A percentile compares a stretch with the other conserved stretches of the same genome.
These are phyloP conservation scores for Chaetodon trifascialis DNA, from an alignment of 2,113 vertebrate genomes.

Conservation along the genomic window DNA sequence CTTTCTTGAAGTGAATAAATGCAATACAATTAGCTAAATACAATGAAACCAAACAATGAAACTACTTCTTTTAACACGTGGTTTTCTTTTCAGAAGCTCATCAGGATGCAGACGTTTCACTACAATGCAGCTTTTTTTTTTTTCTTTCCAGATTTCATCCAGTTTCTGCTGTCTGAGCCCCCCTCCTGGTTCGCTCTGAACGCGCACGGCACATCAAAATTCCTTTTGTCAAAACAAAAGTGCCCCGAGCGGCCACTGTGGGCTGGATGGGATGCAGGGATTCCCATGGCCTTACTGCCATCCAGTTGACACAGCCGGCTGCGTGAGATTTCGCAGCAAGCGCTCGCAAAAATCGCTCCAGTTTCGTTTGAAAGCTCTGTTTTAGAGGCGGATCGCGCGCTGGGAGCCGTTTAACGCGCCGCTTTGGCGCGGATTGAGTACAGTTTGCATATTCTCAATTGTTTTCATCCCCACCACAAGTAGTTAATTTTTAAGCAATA, in stretches of 20 bases:
- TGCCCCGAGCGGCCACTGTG: constrained; percentile 50
- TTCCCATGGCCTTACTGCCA: constrained; percentile 78
- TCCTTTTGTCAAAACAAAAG: constrained; percentile 61
- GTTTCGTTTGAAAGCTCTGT: constrained; percentile 2
- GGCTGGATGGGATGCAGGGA: constrained; percentile 46
- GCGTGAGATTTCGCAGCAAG: constrained; percentile 13
- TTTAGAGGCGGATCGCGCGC: neutral
- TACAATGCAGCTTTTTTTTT: neutral
- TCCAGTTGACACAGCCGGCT: constrained; percentile 52
- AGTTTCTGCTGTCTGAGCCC: neutral
- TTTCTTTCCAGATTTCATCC: neutral
- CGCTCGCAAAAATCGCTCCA: neutral
- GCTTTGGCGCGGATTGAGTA: neutral
- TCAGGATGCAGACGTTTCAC: neutral
- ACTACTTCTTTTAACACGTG: neutral
- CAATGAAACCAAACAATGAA: neutral
- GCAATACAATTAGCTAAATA: neutral
- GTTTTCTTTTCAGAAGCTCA: neutral
- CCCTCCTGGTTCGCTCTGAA: constrained; percentile 8
- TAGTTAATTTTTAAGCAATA: constrained; percentile 95
- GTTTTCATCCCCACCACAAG: constrained; percentile 87
- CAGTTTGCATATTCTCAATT: constrained; percentile 53
- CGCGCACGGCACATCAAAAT: constrained; percentile 49
- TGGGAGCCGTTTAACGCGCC: neutral
- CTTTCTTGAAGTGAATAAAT: neutral